Conservation (phyloP, 2,888 invertebrate species). For the Alloscopus bannaensis region DNA sequence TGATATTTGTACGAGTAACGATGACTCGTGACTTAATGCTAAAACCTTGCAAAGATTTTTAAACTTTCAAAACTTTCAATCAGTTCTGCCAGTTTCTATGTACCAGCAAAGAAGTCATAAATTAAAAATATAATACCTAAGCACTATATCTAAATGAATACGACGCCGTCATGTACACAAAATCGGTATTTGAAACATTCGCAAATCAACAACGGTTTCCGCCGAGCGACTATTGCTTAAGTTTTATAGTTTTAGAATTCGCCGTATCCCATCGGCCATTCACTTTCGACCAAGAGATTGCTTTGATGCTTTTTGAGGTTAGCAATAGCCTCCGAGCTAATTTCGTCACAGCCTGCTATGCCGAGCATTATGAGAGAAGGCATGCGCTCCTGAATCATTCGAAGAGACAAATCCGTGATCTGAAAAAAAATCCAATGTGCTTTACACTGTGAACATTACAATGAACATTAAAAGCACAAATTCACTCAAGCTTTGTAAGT, state of each 20-base stretch:
- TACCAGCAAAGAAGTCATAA: too few species aligned
- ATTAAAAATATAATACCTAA: too few species aligned
- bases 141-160: too few species aligned
- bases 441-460: background rate
- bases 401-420: slow-evolving; percentile 50
- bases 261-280: slow-evolving; percentile 9
- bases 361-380: slow-evolving; percentile 28
- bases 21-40: too few species aligned
- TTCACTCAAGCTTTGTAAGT: background rate
- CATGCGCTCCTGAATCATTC: slow-evolving; percentile 29
- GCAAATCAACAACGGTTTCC: too few species aligned
- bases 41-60: too few species aligned
- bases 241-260: background rate
- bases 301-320: slow-evolving; percentile 1
- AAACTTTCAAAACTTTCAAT: too few species aligned
- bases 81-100: too few species aligned
- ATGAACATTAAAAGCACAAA: background rate
- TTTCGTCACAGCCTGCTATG: slow-evolving; percentile 36
- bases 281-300: slow-evolving; percentile 4
- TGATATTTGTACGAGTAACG: too few species aligned
- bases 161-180: too few species aligned
- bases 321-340: slow-evolving; percentile 15
- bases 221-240: background rate
- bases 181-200: too few species aligned
- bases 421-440: too few species aligned